Conservation (phyloP, 1,140 invertebrate species). For the Lutraria rhynchaena region DNA sequence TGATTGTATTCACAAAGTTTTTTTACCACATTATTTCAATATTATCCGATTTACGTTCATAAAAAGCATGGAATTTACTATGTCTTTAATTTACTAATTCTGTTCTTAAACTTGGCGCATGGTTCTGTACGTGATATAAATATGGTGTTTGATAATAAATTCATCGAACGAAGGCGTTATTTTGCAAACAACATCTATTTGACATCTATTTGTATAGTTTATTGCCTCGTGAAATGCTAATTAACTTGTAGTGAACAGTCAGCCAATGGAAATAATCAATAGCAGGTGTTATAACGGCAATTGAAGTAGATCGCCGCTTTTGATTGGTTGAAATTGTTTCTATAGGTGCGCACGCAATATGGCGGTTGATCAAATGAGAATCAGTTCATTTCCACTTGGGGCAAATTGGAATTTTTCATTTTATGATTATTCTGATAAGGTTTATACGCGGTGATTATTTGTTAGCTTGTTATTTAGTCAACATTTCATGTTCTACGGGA, state of each 20-base stretch:
- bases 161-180: too few species aligned
- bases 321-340: conserved; percentile 19
- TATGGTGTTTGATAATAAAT: too few species aligned
- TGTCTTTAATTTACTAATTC: too few species aligned
- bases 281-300: conserved; percentile 14
- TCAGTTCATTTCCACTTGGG: conserved; percentile 2
- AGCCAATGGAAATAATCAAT: conserved; percentile 37
- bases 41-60: too few species aligned
- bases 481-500: background rate
- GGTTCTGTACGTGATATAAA: too few species aligned
- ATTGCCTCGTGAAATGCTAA: conserved; percentile 3
- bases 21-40: too few species aligned
- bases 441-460: background rate
- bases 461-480: conserved; percentile 28
- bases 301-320: conserved; percentile 4
- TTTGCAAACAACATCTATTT: too few species aligned
- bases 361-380: conserved; percentile 38
- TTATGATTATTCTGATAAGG: conserved; percentile 11
- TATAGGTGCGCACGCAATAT: conserved; percentile 33
- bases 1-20: too few species aligned
- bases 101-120: too few species aligned
- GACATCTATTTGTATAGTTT: too few species aligned
- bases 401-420: conserved; percentile 31
- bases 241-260: conserved; percentile 9
- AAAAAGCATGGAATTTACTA: too few species aligned